Conservation (phyloP, 2,797 vertebrate genomes). For the Enteromius thamalakanensis region DNA sequence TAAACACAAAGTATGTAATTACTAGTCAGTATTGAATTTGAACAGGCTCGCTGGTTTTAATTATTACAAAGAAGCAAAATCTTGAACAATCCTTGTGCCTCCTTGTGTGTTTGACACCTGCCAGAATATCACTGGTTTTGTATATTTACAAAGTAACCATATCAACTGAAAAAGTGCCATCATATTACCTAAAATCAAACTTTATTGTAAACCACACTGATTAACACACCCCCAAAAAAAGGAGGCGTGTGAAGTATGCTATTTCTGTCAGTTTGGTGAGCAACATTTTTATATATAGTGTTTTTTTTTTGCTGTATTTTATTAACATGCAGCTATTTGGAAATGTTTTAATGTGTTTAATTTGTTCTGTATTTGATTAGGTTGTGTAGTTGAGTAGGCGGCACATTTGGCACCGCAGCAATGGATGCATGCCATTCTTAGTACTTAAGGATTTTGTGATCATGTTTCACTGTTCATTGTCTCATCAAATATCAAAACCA, state of each 20-base stretch:
- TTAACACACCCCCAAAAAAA: background rate
- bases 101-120: constrained; percentile 3
- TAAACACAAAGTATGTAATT: background rate
- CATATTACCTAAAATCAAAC: background rate
- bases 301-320: background rate
- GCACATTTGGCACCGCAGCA: background rate
- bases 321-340: background rate
- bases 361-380: background rate
- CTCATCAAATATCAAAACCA: constrained; percentile 29
- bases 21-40: background rate
- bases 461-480: constrained; percentile 22
- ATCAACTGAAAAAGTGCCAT: background rate
- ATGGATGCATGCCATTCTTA: constrained; percentile 36
- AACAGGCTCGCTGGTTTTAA: background rate
- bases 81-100: constrained; percentile 15
- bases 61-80: background rate
- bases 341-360: background rate
- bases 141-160: background rate
- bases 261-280: constrained; percentile 4
- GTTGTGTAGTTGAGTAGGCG: constrained; percentile 5
- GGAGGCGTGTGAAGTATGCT: background rate
- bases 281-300: background rate
- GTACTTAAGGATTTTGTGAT: constrained; percentile 37
- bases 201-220: constrained; percentile 12
- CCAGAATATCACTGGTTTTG: constrained; percentile 1